Evolutionary conservation across 2,888 invertebrate species (phyloP).

Genomic region (Hydropsyche betteni): DNA sequence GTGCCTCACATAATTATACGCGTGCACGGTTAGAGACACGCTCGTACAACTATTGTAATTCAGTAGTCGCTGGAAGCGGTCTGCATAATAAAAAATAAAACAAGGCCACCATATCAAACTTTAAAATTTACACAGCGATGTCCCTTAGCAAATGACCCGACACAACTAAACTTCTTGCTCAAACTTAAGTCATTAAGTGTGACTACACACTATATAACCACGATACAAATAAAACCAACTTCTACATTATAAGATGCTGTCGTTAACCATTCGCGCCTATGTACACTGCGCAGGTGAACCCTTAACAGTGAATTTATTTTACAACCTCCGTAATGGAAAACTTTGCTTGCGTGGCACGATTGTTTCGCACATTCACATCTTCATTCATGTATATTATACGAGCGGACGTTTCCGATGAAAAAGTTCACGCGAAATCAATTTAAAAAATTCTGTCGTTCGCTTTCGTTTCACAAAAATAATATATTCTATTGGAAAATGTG

Average conservation of each 20-base stretch:
- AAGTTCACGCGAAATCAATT: background rate
- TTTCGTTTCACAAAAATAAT: background rate
- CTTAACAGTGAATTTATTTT: background rate
- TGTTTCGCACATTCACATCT: background rate
- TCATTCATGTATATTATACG: background rate
- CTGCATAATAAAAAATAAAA: background rate
- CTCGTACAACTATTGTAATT: too few species aligned
- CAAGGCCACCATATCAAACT: constrained; percentile 37
- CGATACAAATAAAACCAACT: constrained; percentile 32
- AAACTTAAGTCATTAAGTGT: constrained; percentile 39
- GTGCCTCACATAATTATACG: constrained; percentile 3
- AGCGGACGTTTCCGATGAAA: background rate
- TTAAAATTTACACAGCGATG: constrained; percentile 40
- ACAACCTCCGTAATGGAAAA: constrained; percentile 20
- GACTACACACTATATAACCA: constrained; percentile 21
- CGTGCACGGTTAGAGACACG: too few species aligned
- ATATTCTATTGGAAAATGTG: background rate
- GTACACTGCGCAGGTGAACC: constrained; percentile 10
- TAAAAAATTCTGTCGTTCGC: background rate
- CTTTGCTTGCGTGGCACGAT: background rate
- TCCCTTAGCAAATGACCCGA: constrained; percentile 40
- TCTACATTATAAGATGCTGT: constrained; percentile 38
- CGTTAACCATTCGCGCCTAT: constrained; percentile 22
- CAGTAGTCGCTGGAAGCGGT: background rate
- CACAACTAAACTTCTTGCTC: constrained; percentile 33